Conservation (phyloP, 1,140 invertebrate species). For the Bradynema listronoti region DNA sequence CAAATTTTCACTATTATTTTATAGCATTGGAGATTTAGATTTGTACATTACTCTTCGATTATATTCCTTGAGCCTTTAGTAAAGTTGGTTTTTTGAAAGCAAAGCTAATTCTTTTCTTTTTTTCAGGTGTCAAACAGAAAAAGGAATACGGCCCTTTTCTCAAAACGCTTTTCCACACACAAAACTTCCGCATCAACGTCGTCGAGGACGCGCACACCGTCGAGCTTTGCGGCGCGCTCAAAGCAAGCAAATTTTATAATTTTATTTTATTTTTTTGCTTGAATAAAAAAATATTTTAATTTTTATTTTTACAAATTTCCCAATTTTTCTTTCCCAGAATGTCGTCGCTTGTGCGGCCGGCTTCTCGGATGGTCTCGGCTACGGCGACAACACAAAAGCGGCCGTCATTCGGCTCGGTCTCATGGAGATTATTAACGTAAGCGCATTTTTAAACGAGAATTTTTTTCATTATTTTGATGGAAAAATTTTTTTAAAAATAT, state of each 20-base stretch:
- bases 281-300: neutral
- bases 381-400: slow-evolving; percentile 97
- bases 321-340: slow-evolving; percentile 70
- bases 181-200: slow-evolving; percentile 89
- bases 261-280: neutral
- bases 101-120: too few species aligned
- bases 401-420: slow-evolving; percentile 86
- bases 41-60: too few species aligned
- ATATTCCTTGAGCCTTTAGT: too few species aligned
- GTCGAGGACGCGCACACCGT: slow-evolving; percentile 90
- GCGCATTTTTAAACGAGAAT: neutral
- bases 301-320: neutral
- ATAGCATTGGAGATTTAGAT: too few species aligned
- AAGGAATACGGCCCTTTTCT: slow-evolving; percentile 67
- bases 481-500: too few species aligned
- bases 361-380: slow-evolving; percentile 85
- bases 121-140: slow-evolving; percentile 18
- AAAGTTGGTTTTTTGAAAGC: too few species aligned
- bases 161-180: slow-evolving; percentile 83
- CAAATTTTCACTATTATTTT: too few species aligned
- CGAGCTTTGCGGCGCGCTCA: slow-evolving; percentile 94
- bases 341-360: slow-evolving; percentile 96
- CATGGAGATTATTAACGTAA: slow-evolving; percentile 68
- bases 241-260: slow-evolving; percentile 65
- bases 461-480: too few species aligned